Evolutionary conservation across 2,113 vertebrate genomes (phyloP), one percentile per base, ranked within the genome.

Genomic region (Apteryx owenii): DNA sequence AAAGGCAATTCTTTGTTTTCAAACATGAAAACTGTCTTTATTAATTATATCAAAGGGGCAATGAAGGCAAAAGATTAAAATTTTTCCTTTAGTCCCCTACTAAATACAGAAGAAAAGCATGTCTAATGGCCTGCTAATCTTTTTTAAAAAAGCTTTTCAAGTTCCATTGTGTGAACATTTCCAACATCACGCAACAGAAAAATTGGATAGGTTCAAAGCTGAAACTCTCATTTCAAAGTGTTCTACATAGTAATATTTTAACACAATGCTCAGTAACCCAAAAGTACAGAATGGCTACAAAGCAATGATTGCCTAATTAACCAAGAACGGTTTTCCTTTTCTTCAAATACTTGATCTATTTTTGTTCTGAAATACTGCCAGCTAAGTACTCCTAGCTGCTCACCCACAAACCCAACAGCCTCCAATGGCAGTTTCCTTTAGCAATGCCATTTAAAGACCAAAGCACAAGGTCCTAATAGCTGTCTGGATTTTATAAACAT

Each of bases 321-420:
- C 50, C 78, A 89, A 88, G n/a, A 87, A 81, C 14, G 79, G 92
- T 51, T 69, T 96, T 97, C 85, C 77, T 83, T 95, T 95, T 95
- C 87, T 91, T 95, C 83, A 78, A 86, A 96, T 33, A 53, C n/a
- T 93, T 95, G 90, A 94, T 96, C 96, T 96, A 87, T 95, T 95
- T 95, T 78, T 81, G n/a, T 79, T 94, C 73, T 92, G 94, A 70
- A 88, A 90, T 78, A 65, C n/a, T 77, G 88, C 75, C 73, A 78
- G 88, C 77, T 42, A 78, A 69, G 56, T 84, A 87, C 44, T 83
- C 31, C 64, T 81, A 76, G 31, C 61, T 80, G n/a, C 40, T 70
- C 73, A 72, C 28, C 17, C 82, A 70, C 46, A 73, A 62, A 29
- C 29, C 56, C 36, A 96, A 46, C 10, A 76, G 48, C 18, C 21